A percentile compares a stretch with the other conserved stretches of the same genome.
Evolutionary conservation across 2,888 invertebrate species (phyloP).

Genomic region (Leptura quadrifasciata): DNA sequence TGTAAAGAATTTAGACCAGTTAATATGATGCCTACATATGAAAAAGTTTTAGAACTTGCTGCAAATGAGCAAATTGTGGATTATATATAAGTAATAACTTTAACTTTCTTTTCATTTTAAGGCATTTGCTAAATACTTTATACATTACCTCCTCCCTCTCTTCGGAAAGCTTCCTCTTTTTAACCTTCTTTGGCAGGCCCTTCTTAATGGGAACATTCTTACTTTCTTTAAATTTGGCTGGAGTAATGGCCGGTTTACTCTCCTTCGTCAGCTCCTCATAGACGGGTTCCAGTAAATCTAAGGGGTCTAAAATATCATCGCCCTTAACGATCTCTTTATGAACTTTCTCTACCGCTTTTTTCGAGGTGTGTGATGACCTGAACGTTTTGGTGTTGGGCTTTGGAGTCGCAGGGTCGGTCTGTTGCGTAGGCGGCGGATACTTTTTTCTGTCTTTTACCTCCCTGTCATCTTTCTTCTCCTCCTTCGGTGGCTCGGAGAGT

Average conservation of each 20-base stretch:
- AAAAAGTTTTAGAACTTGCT: too few species aligned
- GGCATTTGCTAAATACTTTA: background rate
- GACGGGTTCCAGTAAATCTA: constrained; percentile 68
- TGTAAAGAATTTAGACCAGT: too few species aligned
- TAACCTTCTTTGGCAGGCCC: constrained; percentile 50
- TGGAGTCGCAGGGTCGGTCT: constrained; percentile 46
- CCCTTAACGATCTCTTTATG: constrained; percentile 42
- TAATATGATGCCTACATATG: too few species aligned
- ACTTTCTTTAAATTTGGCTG: constrained; percentile 48
- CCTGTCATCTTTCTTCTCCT: constrained; percentile 51
- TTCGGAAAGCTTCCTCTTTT: constrained; percentile 58
- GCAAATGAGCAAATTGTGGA: too few species aligned
- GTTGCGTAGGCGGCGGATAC: constrained; percentile 45
- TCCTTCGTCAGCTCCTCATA: constrained; percentile 66
- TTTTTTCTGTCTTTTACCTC: constrained; percentile 50
- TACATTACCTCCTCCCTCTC: constrained; percentile 61
- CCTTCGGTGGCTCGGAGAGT: constrained; percentile 46
- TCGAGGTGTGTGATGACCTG: constrained; percentile 5
- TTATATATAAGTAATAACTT: too few species aligned
- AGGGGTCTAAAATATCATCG: constrained; percentile 63
- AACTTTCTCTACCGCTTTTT: background rate
- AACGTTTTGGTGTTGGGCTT: constrained; percentile 36
- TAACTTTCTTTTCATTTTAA: too few species aligned
- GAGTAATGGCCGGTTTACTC: constrained; percentile 46
- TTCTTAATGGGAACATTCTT: constrained; percentile 42